Conservation (phyloP, 2,888 invertebrate genomes). For the Margaritifera margaritifera region DNA sequence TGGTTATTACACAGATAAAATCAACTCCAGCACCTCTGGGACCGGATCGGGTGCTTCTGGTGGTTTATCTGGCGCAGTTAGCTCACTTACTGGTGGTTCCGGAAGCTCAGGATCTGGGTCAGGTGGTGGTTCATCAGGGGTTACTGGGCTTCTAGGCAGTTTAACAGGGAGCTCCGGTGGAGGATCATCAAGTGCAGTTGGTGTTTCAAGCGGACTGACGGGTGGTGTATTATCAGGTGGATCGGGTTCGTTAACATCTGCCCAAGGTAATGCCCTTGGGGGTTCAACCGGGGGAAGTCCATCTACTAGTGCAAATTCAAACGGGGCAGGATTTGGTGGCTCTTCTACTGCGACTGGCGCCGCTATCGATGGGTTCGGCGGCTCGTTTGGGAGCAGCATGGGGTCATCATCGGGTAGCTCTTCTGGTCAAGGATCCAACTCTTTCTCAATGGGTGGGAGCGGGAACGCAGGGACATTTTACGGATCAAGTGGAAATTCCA, state of each 20-base stretch:
- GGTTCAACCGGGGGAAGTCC: too few relatives aligned
- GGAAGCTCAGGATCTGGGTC: constrained; percentile 3
- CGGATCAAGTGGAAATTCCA: neutral
- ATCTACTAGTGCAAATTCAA: too few relatives aligned
- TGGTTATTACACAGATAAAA: constrained; percentile 21
- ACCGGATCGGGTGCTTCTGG: constrained; percentile 13
- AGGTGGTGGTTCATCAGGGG: constrained; percentile 1
- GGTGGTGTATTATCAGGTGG: too few relatives aligned
- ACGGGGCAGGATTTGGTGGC: too few relatives aligned
- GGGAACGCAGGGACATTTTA: neutral
- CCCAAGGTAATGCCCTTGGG: too few relatives aligned
- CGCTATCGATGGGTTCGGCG: neutral
- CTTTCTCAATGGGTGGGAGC: constrained; percentile 1
- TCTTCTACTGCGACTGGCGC: neutral
- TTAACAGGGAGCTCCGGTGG: neutral
- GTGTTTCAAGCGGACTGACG: too few relatives aligned
- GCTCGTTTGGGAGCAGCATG: constrained; percentile 1
- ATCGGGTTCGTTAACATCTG: too few relatives aligned
- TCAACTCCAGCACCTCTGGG: constrained; percentile 6
- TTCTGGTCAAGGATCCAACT: neutral
- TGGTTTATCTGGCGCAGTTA: constrained; percentile 10
- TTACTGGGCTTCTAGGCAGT: constrained; percentile 9
- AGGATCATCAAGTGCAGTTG: constrained; percentile 7
- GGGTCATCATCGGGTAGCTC: too few relatives aligned
- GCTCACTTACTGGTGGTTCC: neutral